Percentiles rank a stretch among this genome's conserved stretches.
These are phyloP conservation scores for Episyrphus balteatus DNA, from an alignment of 1,140 invertebrate species.

Conservation along the genomic window DNA sequence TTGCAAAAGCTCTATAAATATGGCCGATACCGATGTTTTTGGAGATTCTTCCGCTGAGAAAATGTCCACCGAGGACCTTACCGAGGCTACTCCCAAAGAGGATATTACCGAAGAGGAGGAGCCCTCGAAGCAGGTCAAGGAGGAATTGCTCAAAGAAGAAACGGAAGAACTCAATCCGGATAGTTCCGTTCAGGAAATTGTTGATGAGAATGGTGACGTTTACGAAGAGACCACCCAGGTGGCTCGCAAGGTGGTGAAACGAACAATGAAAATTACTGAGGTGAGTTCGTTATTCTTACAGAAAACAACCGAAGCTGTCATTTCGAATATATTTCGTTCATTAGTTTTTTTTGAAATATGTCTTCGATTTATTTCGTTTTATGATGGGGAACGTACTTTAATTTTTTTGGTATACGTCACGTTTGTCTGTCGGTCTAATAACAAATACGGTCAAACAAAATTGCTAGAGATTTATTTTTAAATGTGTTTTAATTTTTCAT, in stretches of 20 bases:
- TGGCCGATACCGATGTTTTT: conserved; percentile 33
- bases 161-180: conserved; percentile 28
- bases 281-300: conserved; percentile 15
- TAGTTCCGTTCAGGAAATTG: conserved; percentile 29
- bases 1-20: conserved; percentile 7
- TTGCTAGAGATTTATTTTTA: too few relatives aligned
- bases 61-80: conserved; percentile 1
- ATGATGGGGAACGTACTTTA: too few relatives aligned
- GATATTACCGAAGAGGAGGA: conserved; percentile 7
- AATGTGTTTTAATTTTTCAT: too few relatives aligned
- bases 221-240: conserved; percentile 33
- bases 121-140: conserved; percentile 15
- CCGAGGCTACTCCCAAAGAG: conserved; percentile 1
- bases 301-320: too few relatives aligned
- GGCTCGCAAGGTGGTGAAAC: conserved; percentile 30
- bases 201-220: conserved; percentile 33
- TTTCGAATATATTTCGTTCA: too few relatives aligned
- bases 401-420: too few relatives aligned
- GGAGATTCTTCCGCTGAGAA: conserved; percentile 17
- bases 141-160: conserved; percentile 15
- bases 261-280: conserved; percentile 36
- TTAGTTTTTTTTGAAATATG: too few relatives aligned
- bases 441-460: too few relatives aligned
- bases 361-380: too few relatives aligned
- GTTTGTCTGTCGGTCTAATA: too few relatives aligned